Evolutionary conservation across 2,888 invertebrate genomes (phyloP).

Genomic region (Scrobipalpa costella): DNA sequence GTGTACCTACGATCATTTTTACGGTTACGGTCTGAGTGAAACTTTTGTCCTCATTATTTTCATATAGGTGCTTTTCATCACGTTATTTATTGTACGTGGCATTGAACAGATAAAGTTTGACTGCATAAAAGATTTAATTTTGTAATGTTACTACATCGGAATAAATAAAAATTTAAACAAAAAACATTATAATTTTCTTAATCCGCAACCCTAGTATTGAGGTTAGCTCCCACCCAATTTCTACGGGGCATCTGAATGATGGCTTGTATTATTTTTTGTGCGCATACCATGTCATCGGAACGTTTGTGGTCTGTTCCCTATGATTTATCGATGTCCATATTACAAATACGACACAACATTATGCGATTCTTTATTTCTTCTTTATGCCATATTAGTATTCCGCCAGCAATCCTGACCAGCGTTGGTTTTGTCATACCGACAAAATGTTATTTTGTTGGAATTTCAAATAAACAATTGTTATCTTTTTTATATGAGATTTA

Average conservation of each 20-base stretch:
- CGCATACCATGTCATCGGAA: constrained; percentile 79
- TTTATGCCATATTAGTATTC: constrained; percentile 80
- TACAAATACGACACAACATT: constrained; percentile 80
- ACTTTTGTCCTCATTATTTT: too few relatives aligned
- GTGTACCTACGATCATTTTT: too few relatives aligned
- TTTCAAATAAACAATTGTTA: constrained; percentile 76
- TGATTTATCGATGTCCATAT: constrained; percentile 80
- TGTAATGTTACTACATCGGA: too few relatives aligned
- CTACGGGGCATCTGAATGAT: constrained; percentile 76
- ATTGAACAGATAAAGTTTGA: too few relatives aligned
- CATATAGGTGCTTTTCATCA: too few relatives aligned
- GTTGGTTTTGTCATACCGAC: constrained; percentile 79
- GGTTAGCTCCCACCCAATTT: constrained; percentile 73
- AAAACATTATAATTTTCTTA: too few relatives aligned
- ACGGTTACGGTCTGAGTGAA: too few relatives aligned
- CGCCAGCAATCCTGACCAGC: constrained; percentile 74
- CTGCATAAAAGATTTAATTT: too few relatives aligned
- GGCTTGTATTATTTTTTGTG: constrained; percentile 78
- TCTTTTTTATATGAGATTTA: constrained; percentile 58
- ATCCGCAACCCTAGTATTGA: constrained; percentile 55
- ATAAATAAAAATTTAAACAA: too few relatives aligned
- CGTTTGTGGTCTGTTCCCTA: constrained; percentile 79
- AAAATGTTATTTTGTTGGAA: constrained; percentile 80
- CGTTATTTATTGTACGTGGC: too few relatives aligned
- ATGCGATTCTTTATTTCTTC: constrained; percentile 79